These are phyloP conservation scores for Colistium nudipinnis DNA, from an alignment of 2,113 vertebrate genomes.

Conservation along the genomic window DNA sequence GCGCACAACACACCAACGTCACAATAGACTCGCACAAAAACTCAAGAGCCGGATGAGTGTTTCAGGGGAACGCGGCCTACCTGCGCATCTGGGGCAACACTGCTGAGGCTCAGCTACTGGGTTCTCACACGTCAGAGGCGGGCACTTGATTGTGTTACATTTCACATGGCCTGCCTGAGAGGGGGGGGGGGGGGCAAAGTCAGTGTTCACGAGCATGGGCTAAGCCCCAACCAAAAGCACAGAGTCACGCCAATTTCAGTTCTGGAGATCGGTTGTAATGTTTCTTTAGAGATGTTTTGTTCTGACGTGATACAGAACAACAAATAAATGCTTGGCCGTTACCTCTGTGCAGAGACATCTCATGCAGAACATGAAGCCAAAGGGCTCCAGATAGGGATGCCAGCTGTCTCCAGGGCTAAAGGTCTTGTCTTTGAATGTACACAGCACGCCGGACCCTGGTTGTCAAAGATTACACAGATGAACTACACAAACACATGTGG, in stretches of 20 bases:
- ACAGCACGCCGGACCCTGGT: conserved; percentile 84
- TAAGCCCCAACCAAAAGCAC: not conserved
- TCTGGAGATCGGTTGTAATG: too few species aligned
- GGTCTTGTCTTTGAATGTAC: conserved; percentile 91
- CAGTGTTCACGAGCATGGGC: conserved; percentile 26
- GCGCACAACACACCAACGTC: not conserved
- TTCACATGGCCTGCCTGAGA: conserved; percentile 87
- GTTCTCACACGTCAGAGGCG: conserved; percentile 84
- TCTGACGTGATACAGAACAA: not conserved
- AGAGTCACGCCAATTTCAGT: too few species aligned
- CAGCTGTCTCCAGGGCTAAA: conserved; percentile 92
- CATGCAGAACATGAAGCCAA: conserved; percentile 93
- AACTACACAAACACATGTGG: conserved; percentile 13
- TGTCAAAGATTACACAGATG: conserved; percentile 38
- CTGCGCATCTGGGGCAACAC: conserved; percentile 91
- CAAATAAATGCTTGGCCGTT: conserved; percentile 27
- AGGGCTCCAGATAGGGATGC: conserved; percentile 94
- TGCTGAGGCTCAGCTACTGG: conserved; percentile 87
- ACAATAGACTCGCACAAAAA: not conserved
- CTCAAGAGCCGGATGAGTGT: not conserved
- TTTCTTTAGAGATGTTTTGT: conserved; percentile 10
- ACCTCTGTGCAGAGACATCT: conserved; percentile 92
- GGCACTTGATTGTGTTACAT: conserved; percentile 92
- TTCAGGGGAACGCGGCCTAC: conserved; percentile 64
- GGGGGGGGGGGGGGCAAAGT: not conserved